phyloP scores from a whole-genome alignment of 2,113 vertebrate species.

The Rhombomys opimus region DNA sequence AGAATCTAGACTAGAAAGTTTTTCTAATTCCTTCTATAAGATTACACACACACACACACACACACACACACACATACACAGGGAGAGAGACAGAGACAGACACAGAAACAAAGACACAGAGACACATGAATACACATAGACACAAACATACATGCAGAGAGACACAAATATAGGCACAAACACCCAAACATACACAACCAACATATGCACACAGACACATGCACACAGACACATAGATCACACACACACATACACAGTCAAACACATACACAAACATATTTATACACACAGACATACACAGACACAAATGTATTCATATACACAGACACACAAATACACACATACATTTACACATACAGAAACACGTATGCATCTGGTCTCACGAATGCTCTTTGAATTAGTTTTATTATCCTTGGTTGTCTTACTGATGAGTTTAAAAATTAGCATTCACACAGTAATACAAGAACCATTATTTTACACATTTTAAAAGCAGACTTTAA shows the following conservation, averaged over 20 bases:
- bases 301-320: not conserved
- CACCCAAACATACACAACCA: not conserved
- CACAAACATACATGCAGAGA: not conserved
- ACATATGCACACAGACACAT: not conserved
- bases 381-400: conserved; percentile 11
- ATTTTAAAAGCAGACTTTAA: conserved; percentile 27
- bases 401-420: not conserved
- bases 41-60: accelerated
- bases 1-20: not conserved
- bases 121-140: not conserved
- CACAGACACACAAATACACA: not conserved
- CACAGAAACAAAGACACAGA: not conserved
- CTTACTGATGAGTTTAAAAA: conserved; percentile 6
- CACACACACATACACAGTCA: accelerated
- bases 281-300: not conserved
- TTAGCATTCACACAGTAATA: not conserved
- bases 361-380: not conserved
- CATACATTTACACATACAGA: accelerated
- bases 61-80: not conserved
- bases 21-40: not conserved
- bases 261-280: not conserved
- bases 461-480: not conserved
- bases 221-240: not conserved
- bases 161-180: not conserved
- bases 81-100: not conserved